A percentile compares a stretch with the other conserved stretches of the same genome.
phyloP scores from a whole-genome alignment of 2,888 invertebrate genomes.

The Phalera bucephala region DNA sequence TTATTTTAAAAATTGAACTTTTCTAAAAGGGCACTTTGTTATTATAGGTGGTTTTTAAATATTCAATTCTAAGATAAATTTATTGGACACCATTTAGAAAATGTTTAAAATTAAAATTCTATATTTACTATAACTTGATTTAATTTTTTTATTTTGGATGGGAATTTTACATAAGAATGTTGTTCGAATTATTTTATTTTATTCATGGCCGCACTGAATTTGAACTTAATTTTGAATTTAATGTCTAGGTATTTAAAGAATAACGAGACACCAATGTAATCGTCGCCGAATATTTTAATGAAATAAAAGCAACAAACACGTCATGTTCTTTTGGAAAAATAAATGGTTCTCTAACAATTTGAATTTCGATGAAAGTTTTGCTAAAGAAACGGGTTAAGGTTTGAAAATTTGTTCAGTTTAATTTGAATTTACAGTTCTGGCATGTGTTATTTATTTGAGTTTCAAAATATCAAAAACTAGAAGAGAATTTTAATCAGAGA shows the following conservation, averaged over 20 bases:
- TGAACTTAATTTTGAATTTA: conserved; percentile 33
- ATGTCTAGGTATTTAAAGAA: conserved; percentile 33
- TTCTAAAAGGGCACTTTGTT: not conserved
- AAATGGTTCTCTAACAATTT: conserved; percentile 17
- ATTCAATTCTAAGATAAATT: too few relatives aligned
- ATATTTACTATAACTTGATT: too few relatives aligned
- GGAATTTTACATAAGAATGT: too few relatives aligned
- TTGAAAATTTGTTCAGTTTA: not conserved
- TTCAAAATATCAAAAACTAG: too few relatives aligned
- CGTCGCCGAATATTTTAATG: conserved; percentile 37
- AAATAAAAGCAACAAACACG: conserved; percentile 50
- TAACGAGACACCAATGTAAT: conserved; percentile 48
- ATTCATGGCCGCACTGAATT: conserved; percentile 35
- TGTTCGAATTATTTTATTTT: too few relatives aligned
- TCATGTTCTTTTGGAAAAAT: conserved; percentile 31
- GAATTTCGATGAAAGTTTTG: conserved; percentile 18
- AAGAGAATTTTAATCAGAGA: too few relatives aligned
- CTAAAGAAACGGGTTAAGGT: conserved; percentile 17
- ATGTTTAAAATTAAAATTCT: too few relatives aligned
- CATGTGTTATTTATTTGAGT: too few relatives aligned
- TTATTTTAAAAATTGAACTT: not conserved
- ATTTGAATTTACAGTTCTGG: too few relatives aligned
- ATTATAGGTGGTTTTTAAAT: too few relatives aligned
- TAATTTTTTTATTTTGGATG: too few relatives aligned
- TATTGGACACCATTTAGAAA: too few relatives aligned